These are phyloP conservation scores for Helleia helle DNA, from an alignment of 2,888 invertebrate species.

Conservation along the genomic window DNA sequence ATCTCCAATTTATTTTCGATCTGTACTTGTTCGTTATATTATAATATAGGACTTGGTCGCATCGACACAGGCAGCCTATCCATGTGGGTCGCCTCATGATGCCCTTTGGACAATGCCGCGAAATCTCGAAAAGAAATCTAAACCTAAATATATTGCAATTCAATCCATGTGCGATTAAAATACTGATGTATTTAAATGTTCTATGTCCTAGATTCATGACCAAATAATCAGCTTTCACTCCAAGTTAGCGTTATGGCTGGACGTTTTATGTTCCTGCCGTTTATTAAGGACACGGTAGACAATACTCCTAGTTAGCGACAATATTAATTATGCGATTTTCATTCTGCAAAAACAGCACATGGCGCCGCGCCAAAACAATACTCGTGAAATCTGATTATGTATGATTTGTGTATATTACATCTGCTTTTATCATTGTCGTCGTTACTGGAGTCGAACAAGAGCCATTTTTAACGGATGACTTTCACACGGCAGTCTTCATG, in stretches of 20 bases:
- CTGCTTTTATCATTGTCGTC: too few species aligned
- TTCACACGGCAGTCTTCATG: too few species aligned
- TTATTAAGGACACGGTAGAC: background rate
- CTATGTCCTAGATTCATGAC: constrained; percentile 4
- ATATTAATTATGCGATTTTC: constrained; percentile 6
- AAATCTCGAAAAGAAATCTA: too few species aligned
- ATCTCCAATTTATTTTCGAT: too few species aligned
- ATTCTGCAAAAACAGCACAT: constrained; percentile 7
- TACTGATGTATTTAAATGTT: constrained; percentile 7
- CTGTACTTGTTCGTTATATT: too few species aligned
- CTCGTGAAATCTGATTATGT: constrained; percentile 1
- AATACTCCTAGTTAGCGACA: background rate
- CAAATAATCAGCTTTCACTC: constrained; percentile 4
- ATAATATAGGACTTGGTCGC: too few species aligned
- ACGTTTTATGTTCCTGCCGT: background rate
- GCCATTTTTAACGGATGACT: too few species aligned
- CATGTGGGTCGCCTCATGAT: too few species aligned
- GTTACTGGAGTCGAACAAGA: too few species aligned
- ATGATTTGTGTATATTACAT: background rate
- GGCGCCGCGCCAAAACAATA: constrained; percentile 1
- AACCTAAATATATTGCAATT: too few species aligned
- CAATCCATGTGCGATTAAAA: constrained; percentile 1
- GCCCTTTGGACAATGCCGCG: too few species aligned
- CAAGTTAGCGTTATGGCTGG: background rate
- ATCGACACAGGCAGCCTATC: too few species aligned